Conservation (phyloP, 2,888 invertebrate genomes). For the Synanthedon formicaeformis region DNA sequence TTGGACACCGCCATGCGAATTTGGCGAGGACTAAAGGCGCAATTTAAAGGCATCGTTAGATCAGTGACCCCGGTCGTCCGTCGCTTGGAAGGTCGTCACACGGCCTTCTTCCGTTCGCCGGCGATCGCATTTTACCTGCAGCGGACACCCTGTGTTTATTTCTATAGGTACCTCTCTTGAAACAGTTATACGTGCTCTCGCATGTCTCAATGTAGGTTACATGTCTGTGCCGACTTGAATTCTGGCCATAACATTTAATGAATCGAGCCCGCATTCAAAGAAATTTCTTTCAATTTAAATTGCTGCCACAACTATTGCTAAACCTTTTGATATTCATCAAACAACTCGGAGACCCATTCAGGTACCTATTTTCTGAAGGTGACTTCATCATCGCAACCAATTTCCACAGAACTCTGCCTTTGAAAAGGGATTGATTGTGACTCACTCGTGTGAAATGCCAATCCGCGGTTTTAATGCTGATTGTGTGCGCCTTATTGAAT, state of each 20-base stretch:
- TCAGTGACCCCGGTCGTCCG: slow-evolving; percentile 35
- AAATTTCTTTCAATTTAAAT: too few relatives aligned
- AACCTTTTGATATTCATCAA: too few relatives aligned
- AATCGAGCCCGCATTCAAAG: slow-evolving; percentile 27
- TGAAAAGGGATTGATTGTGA: slow-evolving; percentile 51
- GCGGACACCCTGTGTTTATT: slow-evolving; percentile 58
- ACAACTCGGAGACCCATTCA: slow-evolving; percentile 8
- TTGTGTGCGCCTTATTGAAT: background rate
- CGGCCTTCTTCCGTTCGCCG: slow-evolving; percentile 60
- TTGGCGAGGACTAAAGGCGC: background rate
- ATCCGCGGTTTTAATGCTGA: slow-evolving; percentile 30
- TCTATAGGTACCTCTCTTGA: slow-evolving; percentile 29
- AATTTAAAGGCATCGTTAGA: background rate
- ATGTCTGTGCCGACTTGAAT: slow-evolving; percentile 58
- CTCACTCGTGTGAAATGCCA: slow-evolving; percentile 28
- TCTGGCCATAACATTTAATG: slow-evolving; percentile 38
- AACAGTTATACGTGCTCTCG: slow-evolving; percentile 63
- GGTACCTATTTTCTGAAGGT: slow-evolving; percentile 27
- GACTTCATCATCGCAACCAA: slow-evolving; percentile 52
- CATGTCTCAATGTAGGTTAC: slow-evolving; percentile 59
- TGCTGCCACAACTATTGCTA: background rate
- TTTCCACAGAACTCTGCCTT: slow-evolving; percentile 49
- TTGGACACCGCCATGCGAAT: slow-evolving; percentile 3
- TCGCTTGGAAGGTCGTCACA: slow-evolving; percentile 62
- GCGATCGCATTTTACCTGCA: slow-evolving; percentile 19